phyloP scores from a whole-genome alignment of 2,888 invertebrate species.

The Meta bourneti region DNA sequence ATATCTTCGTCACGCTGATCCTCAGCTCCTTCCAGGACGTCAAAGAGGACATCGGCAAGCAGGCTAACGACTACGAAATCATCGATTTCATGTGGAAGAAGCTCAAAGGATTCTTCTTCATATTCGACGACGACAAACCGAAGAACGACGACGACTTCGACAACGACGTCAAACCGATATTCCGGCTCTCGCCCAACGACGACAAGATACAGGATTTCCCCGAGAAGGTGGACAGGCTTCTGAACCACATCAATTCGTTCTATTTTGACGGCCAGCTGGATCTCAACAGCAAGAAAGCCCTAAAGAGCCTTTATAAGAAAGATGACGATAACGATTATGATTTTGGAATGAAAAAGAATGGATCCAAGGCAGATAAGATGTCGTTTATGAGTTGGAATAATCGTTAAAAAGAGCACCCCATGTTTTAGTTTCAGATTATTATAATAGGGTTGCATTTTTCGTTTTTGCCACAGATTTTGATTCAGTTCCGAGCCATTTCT shows the following conservation, averaged over 20 bases:
- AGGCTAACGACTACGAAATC: constrained; percentile 82
- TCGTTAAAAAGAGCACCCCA: constrained; percentile 14
- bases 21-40: constrained; percentile 80
- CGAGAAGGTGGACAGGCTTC: constrained; percentile 78
- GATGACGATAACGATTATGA: constrained; percentile 73
- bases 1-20: constrained; percentile 81
- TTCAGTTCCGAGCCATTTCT: too few relatives aligned
- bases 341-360: constrained; percentile 62
- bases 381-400: constrained; percentile 65
- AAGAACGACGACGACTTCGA: constrained; percentile 62
- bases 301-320: constrained; percentile 75
- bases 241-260: constrained; percentile 78
- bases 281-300: constrained; percentile 77
- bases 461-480: too few relatives aligned
- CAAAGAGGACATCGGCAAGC: constrained; percentile 80
- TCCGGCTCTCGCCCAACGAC: constrained; percentile 66
- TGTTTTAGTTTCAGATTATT: too few relatives aligned
- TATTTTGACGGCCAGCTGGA: constrained; percentile 78
- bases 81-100: constrained; percentile 81
- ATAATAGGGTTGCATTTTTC: too few relatives aligned
- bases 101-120: constrained; percentile 78
- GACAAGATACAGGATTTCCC: constrained; percentile 78
- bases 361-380: constrained; percentile 50
- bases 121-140: constrained; percentile 70
- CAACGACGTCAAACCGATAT: constrained; percentile 65